Evolutionary conservation across 2,888 invertebrate genomes (phyloP).

Genomic region (Aquatica leii): DNA sequence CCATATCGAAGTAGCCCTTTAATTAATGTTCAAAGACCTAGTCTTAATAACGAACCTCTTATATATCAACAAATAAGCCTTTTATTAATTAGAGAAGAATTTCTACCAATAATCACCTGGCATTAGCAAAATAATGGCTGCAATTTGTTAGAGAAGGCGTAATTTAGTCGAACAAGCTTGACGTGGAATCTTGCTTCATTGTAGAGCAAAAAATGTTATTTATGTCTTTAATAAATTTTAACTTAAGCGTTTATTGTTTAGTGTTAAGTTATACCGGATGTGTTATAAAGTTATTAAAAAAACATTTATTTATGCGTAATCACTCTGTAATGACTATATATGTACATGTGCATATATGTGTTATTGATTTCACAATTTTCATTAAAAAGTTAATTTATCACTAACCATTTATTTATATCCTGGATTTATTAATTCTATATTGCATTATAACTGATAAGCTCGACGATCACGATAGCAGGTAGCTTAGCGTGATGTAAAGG

Average conservation of each 20-base stretch:
- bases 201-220: slow-evolving; percentile 7
- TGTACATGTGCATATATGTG: no score
- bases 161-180: slow-evolving; percentile 17
- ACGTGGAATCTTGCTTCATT: slow-evolving; percentile 7
- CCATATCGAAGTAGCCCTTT: no score
- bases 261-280: not conserved
- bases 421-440: slow-evolving; percentile 30
- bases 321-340: no score
- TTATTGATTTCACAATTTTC: no score
- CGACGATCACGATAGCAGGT: slow-evolving; percentile 31
- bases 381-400: no score
- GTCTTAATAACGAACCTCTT: slow-evolving; percentile 11
- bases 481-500: slow-evolving; percentile 32
- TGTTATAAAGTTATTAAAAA: not conserved
- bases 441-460: slow-evolving; percentile 27
- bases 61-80: slow-evolving; percentile 45
- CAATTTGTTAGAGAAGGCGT: slow-evolving; percentile 43
- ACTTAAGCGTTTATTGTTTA: slow-evolving; percentile 12
- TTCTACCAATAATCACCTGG: slow-evolving; percentile 48
- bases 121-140: slow-evolving; percentile 49
- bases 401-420: slow-evolving; percentile 13
- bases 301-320: not conserved
- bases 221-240: slow-evolving; percentile 3
- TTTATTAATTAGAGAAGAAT: slow-evolving; percentile 49
- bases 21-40: not conserved